phyloP scores from a whole-genome alignment of 2,797 vertebrate genomes.

The Cacajao melanocephalus region DNA sequence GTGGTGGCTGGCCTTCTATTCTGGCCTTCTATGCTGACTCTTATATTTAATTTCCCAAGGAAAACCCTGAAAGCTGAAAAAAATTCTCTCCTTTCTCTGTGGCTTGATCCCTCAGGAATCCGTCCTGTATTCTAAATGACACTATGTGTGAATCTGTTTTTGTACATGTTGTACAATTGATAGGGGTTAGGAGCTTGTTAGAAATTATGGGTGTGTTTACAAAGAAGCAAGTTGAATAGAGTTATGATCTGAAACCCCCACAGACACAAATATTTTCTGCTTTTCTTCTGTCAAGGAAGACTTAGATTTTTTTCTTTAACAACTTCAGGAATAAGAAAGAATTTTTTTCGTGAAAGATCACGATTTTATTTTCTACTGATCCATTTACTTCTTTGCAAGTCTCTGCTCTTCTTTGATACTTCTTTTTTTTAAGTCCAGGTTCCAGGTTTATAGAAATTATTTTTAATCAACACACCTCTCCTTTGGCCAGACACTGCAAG shows the following conservation, averaged over 20 bases:
- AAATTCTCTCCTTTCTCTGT: background rate
- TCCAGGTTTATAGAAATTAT: background rate
- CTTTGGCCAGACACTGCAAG: background rate
- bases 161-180: background rate
- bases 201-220: background rate
- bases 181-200: background rate
- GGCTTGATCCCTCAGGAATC: background rate
- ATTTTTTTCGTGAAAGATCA: background rate
- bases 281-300: background rate
- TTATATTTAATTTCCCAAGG: background rate
- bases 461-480: background rate
- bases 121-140: background rate
- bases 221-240: background rate
- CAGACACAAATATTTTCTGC: background rate
- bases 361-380: background rate
- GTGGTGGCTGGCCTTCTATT: too few species aligned
- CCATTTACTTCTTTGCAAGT: background rate
- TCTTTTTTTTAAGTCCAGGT: background rate
- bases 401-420: background rate
- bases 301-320: constrained; percentile 20
- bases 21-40: too few species aligned
- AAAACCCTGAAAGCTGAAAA: background rate
- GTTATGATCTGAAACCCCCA: background rate
- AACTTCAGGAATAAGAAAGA: background rate
- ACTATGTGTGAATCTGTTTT: background rate